Base-by-base conservation (phyloP, 2,888 invertebrate genomes). In the Ichneumoninae sp. region DNA sequence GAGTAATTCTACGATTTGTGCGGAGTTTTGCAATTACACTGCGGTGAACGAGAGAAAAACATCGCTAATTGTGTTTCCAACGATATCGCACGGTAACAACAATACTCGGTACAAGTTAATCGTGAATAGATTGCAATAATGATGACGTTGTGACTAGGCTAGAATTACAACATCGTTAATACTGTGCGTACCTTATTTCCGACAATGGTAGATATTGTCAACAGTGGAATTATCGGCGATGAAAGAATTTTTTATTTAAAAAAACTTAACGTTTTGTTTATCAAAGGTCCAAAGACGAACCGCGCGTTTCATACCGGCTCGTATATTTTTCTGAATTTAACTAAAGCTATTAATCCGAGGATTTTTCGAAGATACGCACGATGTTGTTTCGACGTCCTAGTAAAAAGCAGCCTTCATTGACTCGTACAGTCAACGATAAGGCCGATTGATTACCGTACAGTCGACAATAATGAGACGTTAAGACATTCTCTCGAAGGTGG, bases 181-280 rank as follows among this genome's bases (percentile, higher is more conserved):
- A 13, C 13, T 57, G 26, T 57, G 26, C 57, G 4, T 26, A 4
- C 4, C 3, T 13, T 13, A 13, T 3, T 13, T 7, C 1, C 26
- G 10, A 57, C 57, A 57, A 26, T 57, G 13, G 1, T 3, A 8
- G 19, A 54, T 4, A 7, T 50, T 30, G 50, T 10, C 33, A 54
- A 70, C 36, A 54, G 33, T 54, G 52, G 36, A 70, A 54, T 70
- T 52, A 70, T 52, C 52, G n/a, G 40, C n/a, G 52, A 16, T 8
- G 10, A 16, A 52, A 54, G 19, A 8, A 8, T 8, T 22, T 3
- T 54, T 26, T 5, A 44, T 13, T 3, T 13, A 68, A 68, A 68
- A 68, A 6, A 16, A 0, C 22, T 13, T 5, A 22, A 36, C 36
- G 19, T 7, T 33, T 52, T 19, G 19, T 33, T 33, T 33, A 19